Conservation (phyloP, 2,797 vertebrate genomes). For the Epinephelus coioides region DNA sequence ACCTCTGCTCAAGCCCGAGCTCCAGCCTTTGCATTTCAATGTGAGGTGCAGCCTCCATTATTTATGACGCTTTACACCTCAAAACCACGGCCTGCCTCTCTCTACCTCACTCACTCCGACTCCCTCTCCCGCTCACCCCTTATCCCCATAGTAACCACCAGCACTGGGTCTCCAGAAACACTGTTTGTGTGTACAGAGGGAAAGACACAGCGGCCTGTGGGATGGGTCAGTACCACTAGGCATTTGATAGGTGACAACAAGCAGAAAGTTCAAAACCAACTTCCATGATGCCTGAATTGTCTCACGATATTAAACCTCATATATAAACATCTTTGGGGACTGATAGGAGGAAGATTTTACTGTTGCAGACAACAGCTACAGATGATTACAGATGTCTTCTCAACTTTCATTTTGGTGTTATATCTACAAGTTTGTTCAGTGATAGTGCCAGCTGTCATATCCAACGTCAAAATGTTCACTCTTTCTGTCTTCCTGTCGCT, state of each 20-base stretch:
- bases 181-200: constrained; percentile 8
- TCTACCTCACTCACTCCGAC: constrained; percentile 58
- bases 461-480: constrained; percentile 41
- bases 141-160: constrained; percentile 87
- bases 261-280: constrained; percentile 47
- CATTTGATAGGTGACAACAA: constrained; percentile 26
- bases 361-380: constrained; percentile 1
- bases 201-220: constrained; percentile 32
- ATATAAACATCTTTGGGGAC: constrained; percentile 6
- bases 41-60: constrained; percentile 86
- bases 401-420: constrained; percentile 12
- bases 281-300: background rate
- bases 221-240: constrained; percentile 28
- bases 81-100: constrained; percentile 80
- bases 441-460: constrained; percentile 37
- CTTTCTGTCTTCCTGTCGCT: constrained; percentile 41
- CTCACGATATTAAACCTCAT: constrained; percentile 6
- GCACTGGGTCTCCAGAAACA: constrained; percentile 64
- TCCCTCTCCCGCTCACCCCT: constrained; percentile 56
- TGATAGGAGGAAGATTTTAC: background rate
- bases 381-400: constrained; percentile 26
- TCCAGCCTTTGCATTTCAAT: constrained; percentile 89
- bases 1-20: constrained; percentile 83
- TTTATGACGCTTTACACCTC: constrained; percentile 89
- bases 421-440: constrained; percentile 27